Evolutionary conservation across 1,140 invertebrate genomes (phyloP), one percentile per base, ranked within the genome.

Genomic region (Battus philenor): DNA sequence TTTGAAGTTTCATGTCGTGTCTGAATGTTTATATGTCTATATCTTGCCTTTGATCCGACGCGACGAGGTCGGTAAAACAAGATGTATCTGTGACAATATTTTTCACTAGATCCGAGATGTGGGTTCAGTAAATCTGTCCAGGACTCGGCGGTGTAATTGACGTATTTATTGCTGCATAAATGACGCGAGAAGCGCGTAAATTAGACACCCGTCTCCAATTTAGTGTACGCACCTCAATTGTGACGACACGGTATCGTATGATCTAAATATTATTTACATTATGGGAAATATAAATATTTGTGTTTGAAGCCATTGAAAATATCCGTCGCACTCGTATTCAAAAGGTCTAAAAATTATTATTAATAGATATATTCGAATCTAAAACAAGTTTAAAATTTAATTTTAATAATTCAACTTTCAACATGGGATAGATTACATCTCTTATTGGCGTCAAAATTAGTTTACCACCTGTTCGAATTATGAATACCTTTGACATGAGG

Each of bases 91-190:
- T 50, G 39, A 44, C 47, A 44, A 43, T 36, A 50, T 50, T 50
- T 50, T 44, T 44, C 39, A 31, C 18, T 15, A 20, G 2, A 41
- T 29, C 15, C 15, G n/a, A 6, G 33, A 7, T 12, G 47, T 44
- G 34, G 33, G 13, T 36, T 33, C 36, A 18, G 46, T 61, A 61
- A 56, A 65, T 65, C 62, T 61, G 54, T 61, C 58, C 17, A 22
- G 44, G 20, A 44, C 47, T 38, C 46, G 47, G 39, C 55, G 43
- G 46, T 39, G 58, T 65, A 65, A 65, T 65, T 65, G 62, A 61
- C 62, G 60, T 65, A 58, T 65, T 65, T 65, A 65, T 65, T 61
- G 47, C 59, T 22, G 52, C 34, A 58, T 61, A 65, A 65, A 65
- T 61, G 61, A 59, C 54, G 47, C 50, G 41, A 46, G 62, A 59